Base-by-base conservation (phyloP, 2,888 invertebrate species). In the Lepeophtheirus nordmannii region DNA sequence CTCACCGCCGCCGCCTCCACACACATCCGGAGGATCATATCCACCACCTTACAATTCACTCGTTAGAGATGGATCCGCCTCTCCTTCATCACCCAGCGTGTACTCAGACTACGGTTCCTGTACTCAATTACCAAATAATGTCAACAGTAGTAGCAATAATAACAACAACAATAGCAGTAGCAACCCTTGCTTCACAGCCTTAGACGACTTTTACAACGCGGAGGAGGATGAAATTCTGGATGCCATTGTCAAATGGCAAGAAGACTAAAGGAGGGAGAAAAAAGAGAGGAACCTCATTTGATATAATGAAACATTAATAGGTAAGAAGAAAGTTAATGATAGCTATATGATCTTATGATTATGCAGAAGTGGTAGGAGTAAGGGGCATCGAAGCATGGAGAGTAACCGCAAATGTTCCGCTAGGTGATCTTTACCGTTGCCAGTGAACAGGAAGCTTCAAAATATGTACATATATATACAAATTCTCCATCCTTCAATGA, bases 161-260 rank as follows among this genome's bases (percentile, higher is more conserved):
- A 82, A 82, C 71, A 79, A 80, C 70, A 86, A 86, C 74, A 86
- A 87, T 72, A 83, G 83, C 73, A 86, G n/a, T n/a, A n/a, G n/a
- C n/a, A 86, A 75, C 40, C 68, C 65, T 20, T 62, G 65, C 62
- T 58, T 46, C 60, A 68, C 67, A 41, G 57, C 53, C 62, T 62
- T 67, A 60, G 22, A 68, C 40, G 59, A 61, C 53, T 46, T 46
- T 46, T 46, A 46, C 80, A 87, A 86, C 73, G 87, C 89, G 11
- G 89, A 89, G 76, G 89, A 89, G 74, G 89, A 90, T 75, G 89
- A 89, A 73, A 82, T 91, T 30, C 80, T 91, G 57, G 90, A 90
- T 72, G 86, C 85, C 71, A 87, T 88, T 74, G 83, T 85, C 66
- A 85, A 84, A 80, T 87, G 87, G 87, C 87, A 87, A 63, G 63